These are phyloP conservation scores for Dione juno DNA, from an alignment of 2,888 invertebrate species.

Conservation along the genomic window DNA sequence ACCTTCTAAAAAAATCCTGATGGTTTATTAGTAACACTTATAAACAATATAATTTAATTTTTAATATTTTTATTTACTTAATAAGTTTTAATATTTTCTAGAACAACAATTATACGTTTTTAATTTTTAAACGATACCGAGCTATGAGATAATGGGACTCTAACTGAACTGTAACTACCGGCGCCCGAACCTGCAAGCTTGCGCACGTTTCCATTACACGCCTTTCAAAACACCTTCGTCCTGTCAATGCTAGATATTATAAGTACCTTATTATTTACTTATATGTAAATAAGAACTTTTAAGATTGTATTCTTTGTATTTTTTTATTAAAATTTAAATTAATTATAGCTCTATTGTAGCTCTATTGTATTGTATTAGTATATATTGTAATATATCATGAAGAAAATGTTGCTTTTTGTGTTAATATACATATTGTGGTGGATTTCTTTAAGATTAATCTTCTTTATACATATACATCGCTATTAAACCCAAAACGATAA, in stretches of 20 bases:
- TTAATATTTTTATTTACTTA: not conserved
- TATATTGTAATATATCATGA: too few species aligned
- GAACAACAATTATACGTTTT: not conserved
- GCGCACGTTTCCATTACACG: conserved; percentile 55
- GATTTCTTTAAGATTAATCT: too few species aligned
- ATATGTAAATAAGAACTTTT: not conserved
- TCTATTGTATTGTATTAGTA: too few species aligned
- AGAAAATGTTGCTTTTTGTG: too few species aligned
- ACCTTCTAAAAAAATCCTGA: not conserved
- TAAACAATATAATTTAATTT: not conserved
- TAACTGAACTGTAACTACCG: conserved; percentile 56
- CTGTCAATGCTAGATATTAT: not conserved
- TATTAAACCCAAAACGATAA: too few species aligned
- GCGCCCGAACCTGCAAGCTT: conserved; percentile 41
- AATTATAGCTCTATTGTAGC: too few species aligned
- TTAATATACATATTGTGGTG: too few species aligned
- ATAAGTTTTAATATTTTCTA: not conserved
- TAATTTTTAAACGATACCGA: conserved; percentile 41
- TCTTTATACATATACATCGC: too few species aligned
- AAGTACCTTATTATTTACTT: not conserved
- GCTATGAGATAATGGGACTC: conserved; percentile 59
- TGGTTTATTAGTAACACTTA: not conserved
- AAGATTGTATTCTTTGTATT: too few species aligned
- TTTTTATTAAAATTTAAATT: too few species aligned
- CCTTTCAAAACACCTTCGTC: conserved; percentile 44